Evolutionary conservation across 2,888 invertebrate species (phyloP), one percentile per base, ranked within the genome.

Genomic region (Pristionchus fissidentatus): DNA sequence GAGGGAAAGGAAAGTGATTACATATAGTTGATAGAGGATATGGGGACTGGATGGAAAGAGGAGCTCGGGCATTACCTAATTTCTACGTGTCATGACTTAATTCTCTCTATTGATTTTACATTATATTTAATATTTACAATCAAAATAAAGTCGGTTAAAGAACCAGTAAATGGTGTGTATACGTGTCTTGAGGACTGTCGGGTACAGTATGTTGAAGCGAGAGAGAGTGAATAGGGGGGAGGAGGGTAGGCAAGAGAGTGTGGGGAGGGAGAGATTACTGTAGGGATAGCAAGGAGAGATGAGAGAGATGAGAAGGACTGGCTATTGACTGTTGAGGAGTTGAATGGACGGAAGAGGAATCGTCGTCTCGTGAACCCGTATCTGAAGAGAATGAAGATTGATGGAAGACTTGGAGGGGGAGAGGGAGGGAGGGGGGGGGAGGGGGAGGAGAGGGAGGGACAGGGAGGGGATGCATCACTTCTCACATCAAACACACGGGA

Each of bases 51-150:
- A 79, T 38, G 38, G 35, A 79, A 32, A 41, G 57, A 57, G 49
- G 35, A 26, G 22, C 29, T 77, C 46, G 29, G n/a, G n/a, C n/a
- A n/a, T n/a, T n/a, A n/a, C 32, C 43, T 73, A 73, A 46, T 73
- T 43, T 77, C 75, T 46, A 49, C 75, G 41, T 70, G 22, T 70
- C 70, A 70, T n/a, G n/a, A 70, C 38, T 35, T 35, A 70, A n/a
- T n/a, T 70, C 70, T 29, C 62, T 70, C 49, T 77, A 77, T 26
- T 77, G 49, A 46, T 49, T 49, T 49, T 77, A 77, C 75, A 77
- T 70, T 43, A 70, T 70, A 77, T 49, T 49, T 49, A 46, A 77
- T 77, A 77, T 77, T 77, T 77, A 77, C 75, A 77, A 49, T 77
- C 75, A 35, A 49, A 77, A 22, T 77, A 41, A 77, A 77, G 75